Evolutionary conservation across 1,140 invertebrate genomes (phyloP).

Genomic region (Drosophila pandora): DNA sequence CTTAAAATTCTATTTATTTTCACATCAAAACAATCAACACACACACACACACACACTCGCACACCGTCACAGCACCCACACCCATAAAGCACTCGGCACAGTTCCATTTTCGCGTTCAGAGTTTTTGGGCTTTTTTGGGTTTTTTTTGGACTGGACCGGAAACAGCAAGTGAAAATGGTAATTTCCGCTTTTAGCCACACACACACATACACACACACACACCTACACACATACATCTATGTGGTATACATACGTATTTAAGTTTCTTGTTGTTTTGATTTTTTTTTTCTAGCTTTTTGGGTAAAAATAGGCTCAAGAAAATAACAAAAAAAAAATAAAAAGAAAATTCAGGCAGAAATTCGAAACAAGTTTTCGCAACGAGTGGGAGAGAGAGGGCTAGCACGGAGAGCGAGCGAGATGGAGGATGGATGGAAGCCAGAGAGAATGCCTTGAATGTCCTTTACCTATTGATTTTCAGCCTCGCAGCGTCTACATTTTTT

Average conservation of each 20-base stretch:
- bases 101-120: conserved; percentile 9
- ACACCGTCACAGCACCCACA: too few species aligned
- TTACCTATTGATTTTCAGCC: conserved; percentile 57
- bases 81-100: background rate
- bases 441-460: conserved; percentile 41
- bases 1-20: conserved; percentile 1
- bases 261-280: conserved; percentile 47
- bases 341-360: conserved; percentile 17
- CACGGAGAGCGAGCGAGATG: conserved; percentile 13
- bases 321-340: background rate
- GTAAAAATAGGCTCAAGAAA: conserved; percentile 58
- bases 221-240: conserved; percentile 2
- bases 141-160: conserved; percentile 46
- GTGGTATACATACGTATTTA: conserved; percentile 1
- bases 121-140: background rate
- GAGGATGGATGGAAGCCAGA: conserved; percentile 9
- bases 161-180: conserved; percentile 78
- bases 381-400: conserved; percentile 9
- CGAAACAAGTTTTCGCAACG: conserved; percentile 19
- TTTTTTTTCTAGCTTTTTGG: conserved; percentile 4
- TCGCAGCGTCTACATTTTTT: conserved; percentile 33
- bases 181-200: conserved; percentile 68
- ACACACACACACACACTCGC: background rate
- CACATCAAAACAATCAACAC: background rate
- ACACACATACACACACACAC: conserved; percentile 11